Percentiles rank a stretch among this genome's conserved stretches.
phyloP scores from a whole-genome alignment of 2,113 vertebrate genomes.

The Oreocharis arfaki region DNA sequence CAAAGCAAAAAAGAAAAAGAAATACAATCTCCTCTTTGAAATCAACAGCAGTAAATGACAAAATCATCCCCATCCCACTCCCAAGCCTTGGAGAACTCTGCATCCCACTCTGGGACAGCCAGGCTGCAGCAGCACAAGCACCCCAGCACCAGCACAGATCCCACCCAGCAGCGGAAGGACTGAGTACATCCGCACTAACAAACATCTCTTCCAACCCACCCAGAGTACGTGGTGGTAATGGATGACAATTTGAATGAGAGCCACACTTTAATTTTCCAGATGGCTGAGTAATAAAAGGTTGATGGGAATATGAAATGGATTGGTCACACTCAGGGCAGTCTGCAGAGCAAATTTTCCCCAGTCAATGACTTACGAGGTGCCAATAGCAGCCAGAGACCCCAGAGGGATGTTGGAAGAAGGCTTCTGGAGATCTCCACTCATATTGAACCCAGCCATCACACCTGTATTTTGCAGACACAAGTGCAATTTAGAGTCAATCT shows the following conservation, averaged over 20 bases:
- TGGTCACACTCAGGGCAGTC: constrained; percentile 24
- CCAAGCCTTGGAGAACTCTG: background rate
- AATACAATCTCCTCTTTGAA: background rate
- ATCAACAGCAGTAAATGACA: background rate
- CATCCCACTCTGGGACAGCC: background rate
- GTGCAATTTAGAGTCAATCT: background rate
- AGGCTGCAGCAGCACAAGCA: background rate
- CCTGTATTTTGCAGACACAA: constrained; percentile 72
- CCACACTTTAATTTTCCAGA: constrained; percentile 68
- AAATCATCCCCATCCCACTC: rapidly evolving
- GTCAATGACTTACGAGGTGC: constrained; percentile 85
- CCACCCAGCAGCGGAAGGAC: background rate
- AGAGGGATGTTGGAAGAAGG: constrained; percentile 89
- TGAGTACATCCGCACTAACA: background rate
- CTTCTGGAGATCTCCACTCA: constrained; percentile 93
- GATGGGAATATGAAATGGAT: constrained; percentile 43
- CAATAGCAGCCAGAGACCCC: constrained; percentile 91
- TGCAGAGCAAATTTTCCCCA: background rate
- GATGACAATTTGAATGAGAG: constrained; percentile 21
- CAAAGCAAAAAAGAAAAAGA: rapidly evolving
- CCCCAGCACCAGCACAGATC: background rate
- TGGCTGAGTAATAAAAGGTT: constrained; percentile 45
- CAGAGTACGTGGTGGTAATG: background rate
- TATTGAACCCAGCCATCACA: constrained; percentile 98
- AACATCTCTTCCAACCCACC: background rate